Conservation (phyloP, 2,888 invertebrate species). For the Stenolophus ochropezus region DNA sequence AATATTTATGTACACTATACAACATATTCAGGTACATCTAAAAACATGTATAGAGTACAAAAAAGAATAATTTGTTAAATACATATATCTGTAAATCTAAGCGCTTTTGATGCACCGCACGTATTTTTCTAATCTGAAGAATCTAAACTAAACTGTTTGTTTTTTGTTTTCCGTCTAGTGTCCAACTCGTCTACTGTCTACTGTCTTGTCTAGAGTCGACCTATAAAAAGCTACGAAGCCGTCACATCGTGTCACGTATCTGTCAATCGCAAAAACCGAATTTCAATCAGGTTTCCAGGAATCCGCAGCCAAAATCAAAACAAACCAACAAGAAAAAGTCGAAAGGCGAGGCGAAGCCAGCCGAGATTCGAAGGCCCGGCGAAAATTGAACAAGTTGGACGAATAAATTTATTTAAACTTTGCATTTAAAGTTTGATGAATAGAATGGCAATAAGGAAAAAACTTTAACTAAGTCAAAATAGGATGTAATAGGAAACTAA, state of each 20-base stretch:
- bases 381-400: constrained; percentile 26
- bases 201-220: neutral
- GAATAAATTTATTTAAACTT: neutral
- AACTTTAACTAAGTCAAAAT: neutral
- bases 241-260: constrained; percentile 52
- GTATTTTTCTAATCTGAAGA: neutral
- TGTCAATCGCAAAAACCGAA: constrained; percentile 58
- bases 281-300: constrained; percentile 56
- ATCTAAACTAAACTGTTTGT: neutral
- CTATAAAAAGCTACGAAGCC: constrained; percentile 40
- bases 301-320: constrained; percentile 28
- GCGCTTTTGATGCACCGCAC: neutral
- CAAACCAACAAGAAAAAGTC: constrained; percentile 19
- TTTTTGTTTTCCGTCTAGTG: neutral
- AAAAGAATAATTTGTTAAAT: too few relatives aligned
- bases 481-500: neutral
- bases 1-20: too few relatives aligned
- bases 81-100: too few relatives aligned
- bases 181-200: neutral
- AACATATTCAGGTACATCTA: too few relatives aligned
- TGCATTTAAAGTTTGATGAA: neutral
- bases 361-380: neutral
- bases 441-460: neutral
- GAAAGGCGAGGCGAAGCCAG: neutral
- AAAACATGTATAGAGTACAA: too few relatives aligned